A percentile compares a stretch with the other conserved stretches of the same genome.
phyloP scores from a whole-genome alignment of 2,113 vertebrate genomes.

The Scomber japonicus region DNA sequence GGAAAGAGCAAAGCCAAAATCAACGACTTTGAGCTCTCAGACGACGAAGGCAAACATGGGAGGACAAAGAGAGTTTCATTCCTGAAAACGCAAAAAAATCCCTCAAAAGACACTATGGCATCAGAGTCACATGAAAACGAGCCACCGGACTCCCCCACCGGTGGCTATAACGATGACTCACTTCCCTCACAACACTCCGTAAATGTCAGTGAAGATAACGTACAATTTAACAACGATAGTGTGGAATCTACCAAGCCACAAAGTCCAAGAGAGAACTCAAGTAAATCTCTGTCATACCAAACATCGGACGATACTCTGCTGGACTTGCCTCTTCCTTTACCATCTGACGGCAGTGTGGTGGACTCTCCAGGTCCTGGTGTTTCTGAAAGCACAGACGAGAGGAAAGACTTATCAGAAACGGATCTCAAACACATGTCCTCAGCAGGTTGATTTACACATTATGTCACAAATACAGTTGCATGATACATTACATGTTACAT shows the following conservation, averaged over 20 bases:
- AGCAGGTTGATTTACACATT: constrained; percentile 79
- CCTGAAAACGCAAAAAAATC: constrained; percentile 81
- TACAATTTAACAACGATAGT: constrained; percentile 24
- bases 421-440: constrained; percentile 55
- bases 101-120: not conserved
- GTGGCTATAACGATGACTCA: constrained; percentile 11
- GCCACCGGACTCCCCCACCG: not conserved
- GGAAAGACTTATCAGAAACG: constrained; percentile 53
- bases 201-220: constrained; percentile 34
- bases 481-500: not conserved
- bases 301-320: constrained; percentile 63
- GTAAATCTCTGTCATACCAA: constrained; percentile 56
- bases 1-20: constrained; percentile 72
- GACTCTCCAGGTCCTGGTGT: constrained; percentile 49
- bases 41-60: constrained; percentile 82
- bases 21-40: constrained; percentile 85
- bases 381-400: constrained; percentile 50
- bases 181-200: constrained; percentile 30
- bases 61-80: constrained; percentile 82
- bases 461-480: not conserved
- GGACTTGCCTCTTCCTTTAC: constrained; percentile 57
- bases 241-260: constrained; percentile 26
- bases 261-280: constrained; percentile 27
- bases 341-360: constrained; percentile 41
- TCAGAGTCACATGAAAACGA: constrained; percentile 35